Conservation (phyloP, 2,888 invertebrate genomes). For the Liodrosophila aerea region DNA sequence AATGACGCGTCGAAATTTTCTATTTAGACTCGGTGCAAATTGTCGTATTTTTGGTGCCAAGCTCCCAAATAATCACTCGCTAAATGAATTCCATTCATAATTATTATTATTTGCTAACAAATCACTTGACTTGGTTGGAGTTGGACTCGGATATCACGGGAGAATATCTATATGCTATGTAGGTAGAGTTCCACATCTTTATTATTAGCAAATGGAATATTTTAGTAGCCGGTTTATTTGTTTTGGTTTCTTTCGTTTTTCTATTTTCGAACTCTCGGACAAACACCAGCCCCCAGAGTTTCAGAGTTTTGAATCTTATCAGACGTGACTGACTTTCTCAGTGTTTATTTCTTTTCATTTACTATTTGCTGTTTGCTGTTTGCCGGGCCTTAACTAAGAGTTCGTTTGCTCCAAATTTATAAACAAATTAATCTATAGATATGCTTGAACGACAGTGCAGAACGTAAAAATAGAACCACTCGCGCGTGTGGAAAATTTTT, state of each 20-base stretch:
- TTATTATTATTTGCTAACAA: slow-evolving; percentile 41
- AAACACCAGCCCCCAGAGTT: slow-evolving; percentile 31
- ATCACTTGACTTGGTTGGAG: slow-evolving; percentile 50
- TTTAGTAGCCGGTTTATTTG: slow-evolving; percentile 8
- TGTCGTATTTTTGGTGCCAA: slow-evolving; percentile 52
- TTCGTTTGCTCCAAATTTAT: slow-evolving; percentile 19
- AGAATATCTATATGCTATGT: not conserved
- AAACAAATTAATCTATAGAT: slow-evolving; percentile 29
- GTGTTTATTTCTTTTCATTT: not conserved
- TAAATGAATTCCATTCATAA: slow-evolving; percentile 51
- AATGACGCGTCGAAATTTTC: slow-evolving; percentile 38
- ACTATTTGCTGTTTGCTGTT: slow-evolving; percentile 10
- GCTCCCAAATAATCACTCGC: slow-evolving; percentile 66
- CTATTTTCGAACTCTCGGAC: not conserved
- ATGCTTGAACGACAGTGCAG: slow-evolving; percentile 31
- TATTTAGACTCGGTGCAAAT: slow-evolving; percentile 16
- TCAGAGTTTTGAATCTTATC: slow-evolving; percentile 21
- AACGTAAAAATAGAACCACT: slow-evolving; percentile 46
- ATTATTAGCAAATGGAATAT: slow-evolving; percentile 31
- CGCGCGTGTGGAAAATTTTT: slow-evolving; percentile 15
- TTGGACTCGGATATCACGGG: not conserved
- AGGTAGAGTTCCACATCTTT: slow-evolving; percentile 5
- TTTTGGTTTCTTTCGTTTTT: not conserved
- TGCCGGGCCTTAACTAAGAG: slow-evolving; percentile 5
- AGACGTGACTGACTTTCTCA: slow-evolving; percentile 9